phyloP scores from a whole-genome alignment of 2,113 vertebrate genomes.

The Trogon surrucura region DNA sequence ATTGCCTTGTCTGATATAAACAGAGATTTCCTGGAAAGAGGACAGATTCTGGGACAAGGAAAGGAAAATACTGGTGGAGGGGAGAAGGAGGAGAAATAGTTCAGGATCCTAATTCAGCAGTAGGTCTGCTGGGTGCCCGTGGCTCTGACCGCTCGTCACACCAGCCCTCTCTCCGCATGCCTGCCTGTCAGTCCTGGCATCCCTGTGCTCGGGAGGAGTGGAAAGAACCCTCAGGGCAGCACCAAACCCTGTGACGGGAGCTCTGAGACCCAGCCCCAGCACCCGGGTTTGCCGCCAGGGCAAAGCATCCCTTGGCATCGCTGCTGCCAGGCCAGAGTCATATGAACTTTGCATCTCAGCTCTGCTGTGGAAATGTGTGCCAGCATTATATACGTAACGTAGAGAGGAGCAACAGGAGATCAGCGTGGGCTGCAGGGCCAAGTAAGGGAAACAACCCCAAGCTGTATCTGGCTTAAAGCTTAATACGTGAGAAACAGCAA shows the following conservation, averaged over 20 bases:
- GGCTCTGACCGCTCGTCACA: background rate
- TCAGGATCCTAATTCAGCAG: background rate
- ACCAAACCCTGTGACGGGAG: background rate
- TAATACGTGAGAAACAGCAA: background rate
- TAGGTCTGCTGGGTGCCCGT: background rate
- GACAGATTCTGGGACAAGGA: background rate
- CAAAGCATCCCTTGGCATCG: background rate
- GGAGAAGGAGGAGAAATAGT: background rate
- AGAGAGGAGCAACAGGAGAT: rapidly evolving
- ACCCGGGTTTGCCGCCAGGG: background rate
- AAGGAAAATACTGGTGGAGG: background rate
- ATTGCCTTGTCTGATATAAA: slow-evolving; percentile 7
- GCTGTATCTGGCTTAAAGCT: background rate
- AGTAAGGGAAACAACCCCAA: background rate
- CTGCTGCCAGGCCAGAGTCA: rapidly evolving
- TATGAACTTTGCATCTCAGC: background rate
- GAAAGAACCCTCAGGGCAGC: rapidly evolving
- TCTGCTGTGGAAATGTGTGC: background rate
- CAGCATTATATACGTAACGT: rapidly evolving
- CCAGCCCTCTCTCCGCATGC: background rate
- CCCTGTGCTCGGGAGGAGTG: background rate
- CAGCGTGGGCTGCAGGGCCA: rapidly evolving
- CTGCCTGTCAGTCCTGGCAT: background rate
- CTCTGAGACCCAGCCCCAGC: rapidly evolving
- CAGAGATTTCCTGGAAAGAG: slow-evolving; percentile 26